A percentile compares a stretch with the other conserved stretches of the same genome.
These are phyloP conservation scores for Mamestra configurata DNA, from an alignment of 1,140 invertebrate genomes.

Conservation along the genomic window DNA sequence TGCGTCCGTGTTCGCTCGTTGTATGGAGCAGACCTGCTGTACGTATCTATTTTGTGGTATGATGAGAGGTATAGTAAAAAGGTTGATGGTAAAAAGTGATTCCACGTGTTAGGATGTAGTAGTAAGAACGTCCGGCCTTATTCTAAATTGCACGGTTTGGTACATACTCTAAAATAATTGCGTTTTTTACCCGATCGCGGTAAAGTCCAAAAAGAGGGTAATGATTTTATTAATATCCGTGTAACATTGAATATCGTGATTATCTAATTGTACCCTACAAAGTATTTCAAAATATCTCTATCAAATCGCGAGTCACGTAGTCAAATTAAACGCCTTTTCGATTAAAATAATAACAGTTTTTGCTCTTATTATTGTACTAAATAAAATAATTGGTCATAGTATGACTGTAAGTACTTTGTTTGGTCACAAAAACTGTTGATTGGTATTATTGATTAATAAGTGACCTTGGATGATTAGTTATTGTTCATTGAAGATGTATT, in stretches of 20 bases:
- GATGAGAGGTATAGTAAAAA: background rate
- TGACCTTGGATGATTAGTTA: conserved; percentile 1
- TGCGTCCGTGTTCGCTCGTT: background rate
- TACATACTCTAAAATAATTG: no score
- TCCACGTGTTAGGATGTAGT: background rate
- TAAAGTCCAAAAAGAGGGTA: no score
- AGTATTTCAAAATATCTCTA: conserved; percentile 11
- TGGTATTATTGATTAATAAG: background rate
- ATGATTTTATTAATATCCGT: no score
- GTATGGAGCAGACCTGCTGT: background rate
- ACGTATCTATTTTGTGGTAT: background rate
- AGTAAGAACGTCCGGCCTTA: background rate
- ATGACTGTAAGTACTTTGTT: conserved; percentile 2
- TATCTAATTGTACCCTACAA: background rate
- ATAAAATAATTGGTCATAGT: background rate
- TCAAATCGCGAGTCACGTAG: conserved; percentile 24
- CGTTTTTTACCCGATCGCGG: no score
- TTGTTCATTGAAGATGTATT: conserved; percentile 16
- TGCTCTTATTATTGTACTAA: background rate
- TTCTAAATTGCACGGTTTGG: no score
- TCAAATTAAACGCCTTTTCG: conserved; percentile 11
- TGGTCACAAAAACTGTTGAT: conserved; percentile 6
- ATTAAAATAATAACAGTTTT: conserved; percentile 43
- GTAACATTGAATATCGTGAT: background rate
- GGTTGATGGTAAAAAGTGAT: background rate